Percentiles rank a stretch among this genome's conserved stretches.
Conservation (phyloP, 2,797 vertebrate genomes). For the Synanceia verrucosa region DNA sequence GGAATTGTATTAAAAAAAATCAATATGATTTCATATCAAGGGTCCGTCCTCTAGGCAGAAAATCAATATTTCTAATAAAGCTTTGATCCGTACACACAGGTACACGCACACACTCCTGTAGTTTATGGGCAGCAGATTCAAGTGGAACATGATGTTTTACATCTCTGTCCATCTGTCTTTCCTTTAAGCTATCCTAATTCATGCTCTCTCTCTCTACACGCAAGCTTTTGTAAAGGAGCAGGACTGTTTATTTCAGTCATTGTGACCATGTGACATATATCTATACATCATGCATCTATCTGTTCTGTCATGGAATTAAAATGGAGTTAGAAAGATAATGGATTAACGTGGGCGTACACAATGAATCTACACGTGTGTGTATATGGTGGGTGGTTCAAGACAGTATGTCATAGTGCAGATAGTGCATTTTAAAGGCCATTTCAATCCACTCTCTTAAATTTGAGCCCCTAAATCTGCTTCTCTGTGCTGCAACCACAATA, state of each 20-base stretch:
- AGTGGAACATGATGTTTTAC: constrained; percentile 19
- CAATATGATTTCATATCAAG: constrained; percentile 78
- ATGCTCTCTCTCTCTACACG: background rate
- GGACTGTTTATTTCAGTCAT: background rate
- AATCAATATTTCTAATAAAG: constrained; percentile 82
- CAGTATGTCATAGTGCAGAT: background rate
- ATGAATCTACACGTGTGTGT: background rate
- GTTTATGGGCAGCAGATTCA: constrained; percentile 11
- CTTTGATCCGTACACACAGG: constrained; percentile 49
- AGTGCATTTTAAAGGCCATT: background rate
- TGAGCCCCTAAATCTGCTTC: background rate
- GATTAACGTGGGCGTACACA: background rate
- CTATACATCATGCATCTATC: background rate
- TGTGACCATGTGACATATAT: background rate
- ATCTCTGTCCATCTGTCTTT: constrained; percentile 4
- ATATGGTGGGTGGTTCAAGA: background rate
- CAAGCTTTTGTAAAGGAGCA: background rate
- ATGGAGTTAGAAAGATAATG: constrained; percentile 3
- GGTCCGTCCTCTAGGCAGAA: constrained; percentile 70
- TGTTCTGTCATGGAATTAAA: constrained; percentile 2
- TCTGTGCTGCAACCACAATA: background rate
- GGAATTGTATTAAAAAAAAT: constrained; percentile 77
- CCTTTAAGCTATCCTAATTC: background rate
- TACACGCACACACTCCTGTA: background rate
- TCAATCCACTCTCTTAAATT: constrained; percentile 11